A percentile compares a stretch with the other conserved stretches of the same genome.
Evolutionary conservation across 1,140 invertebrate genomes (phyloP).

Genomic region (Harpegnathos saltator): DNA sequence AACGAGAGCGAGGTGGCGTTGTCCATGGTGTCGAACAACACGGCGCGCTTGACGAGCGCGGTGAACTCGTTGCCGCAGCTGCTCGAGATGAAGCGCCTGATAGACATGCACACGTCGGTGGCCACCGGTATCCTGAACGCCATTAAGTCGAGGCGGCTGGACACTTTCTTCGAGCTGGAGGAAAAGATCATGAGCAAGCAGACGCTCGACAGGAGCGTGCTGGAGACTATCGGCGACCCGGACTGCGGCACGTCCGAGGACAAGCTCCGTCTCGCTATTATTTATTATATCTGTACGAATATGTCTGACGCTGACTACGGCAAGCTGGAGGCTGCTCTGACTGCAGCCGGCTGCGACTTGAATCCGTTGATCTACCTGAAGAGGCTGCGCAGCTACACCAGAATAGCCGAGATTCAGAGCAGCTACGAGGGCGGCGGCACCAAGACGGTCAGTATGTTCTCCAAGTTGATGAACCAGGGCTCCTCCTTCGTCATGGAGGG

Average conservation of each 20-base stretch:
- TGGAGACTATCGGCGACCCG: conserved; percentile 94
- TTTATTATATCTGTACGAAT: conserved; percentile 95
- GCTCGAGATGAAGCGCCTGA: conserved; percentile 98
- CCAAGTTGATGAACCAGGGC: conserved; percentile 98
- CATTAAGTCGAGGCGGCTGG: conserved; percentile 96
- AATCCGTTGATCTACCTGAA: conserved; percentile 94
- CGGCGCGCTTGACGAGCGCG: conserved; percentile 96
- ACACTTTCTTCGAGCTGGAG: conserved; percentile 98
- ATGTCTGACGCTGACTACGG: conserved; percentile 94
- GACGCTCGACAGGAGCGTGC: conserved; percentile 90
- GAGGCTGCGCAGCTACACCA: conserved; percentile 95
- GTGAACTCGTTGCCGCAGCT: conserved; percentile 98
- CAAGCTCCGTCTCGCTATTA: conserved; percentile 97
- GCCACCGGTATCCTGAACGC: conserved; percentile 97
- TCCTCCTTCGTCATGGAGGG: conserved; percentile 99
- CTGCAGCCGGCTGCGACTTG: conserved; percentile 94
- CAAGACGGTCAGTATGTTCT: conserved; percentile 99
- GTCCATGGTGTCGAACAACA: conserved; percentile 96
- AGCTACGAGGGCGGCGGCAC: conserved; percentile 97
- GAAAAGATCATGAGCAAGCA: conserved; percentile 98
- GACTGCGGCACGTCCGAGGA: conserved; percentile 96
- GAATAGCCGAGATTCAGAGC: conserved; percentile 90
- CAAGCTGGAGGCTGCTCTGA: conserved; percentile 92
- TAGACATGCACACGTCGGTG: conserved; percentile 99
- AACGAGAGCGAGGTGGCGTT: conserved; percentile 91